Conservation (phyloP, 1,140 invertebrate species). For the Whitmania pigra region DNA sequence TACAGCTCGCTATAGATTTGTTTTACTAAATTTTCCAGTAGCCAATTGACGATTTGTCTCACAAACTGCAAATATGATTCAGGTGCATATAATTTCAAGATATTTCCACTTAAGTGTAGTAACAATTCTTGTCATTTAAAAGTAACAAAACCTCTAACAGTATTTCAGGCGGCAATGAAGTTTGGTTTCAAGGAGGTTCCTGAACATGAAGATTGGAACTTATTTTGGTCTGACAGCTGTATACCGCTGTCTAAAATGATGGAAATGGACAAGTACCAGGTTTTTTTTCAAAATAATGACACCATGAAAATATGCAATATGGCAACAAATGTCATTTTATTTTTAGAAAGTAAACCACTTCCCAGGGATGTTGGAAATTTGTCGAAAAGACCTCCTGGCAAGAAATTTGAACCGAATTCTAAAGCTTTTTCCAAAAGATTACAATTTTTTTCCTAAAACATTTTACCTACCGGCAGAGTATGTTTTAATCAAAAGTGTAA, state of each 20-base stretch:
- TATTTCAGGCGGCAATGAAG: conserved; percentile 31
- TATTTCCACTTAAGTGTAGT: not conserved
- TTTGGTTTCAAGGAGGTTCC: conserved; percentile 69
- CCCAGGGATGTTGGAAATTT: conserved; percentile 80
- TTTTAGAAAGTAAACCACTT: conserved; percentile 74
- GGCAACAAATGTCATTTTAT: conserved; percentile 8
- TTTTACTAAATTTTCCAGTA: conserved; percentile 31
- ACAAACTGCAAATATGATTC: conserved; percentile 41
- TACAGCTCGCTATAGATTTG: not conserved
- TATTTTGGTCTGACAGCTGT: conserved; percentile 74
- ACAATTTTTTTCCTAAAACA: conserved; percentile 80
- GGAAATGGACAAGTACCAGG: conserved; percentile 71
- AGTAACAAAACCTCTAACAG: too few species aligned
- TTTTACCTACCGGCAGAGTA: conserved; percentile 84
- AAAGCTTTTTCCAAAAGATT: conserved; percentile 70
- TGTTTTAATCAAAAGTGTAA: conserved; percentile 31
- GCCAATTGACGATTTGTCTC: conserved; percentile 36
- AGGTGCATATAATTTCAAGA: conserved; percentile 29
- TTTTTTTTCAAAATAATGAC: conserved; percentile 24
- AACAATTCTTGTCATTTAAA: not conserved
- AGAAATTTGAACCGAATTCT: conserved; percentile 72
- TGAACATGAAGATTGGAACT: conserved; percentile 65
- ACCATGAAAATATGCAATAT: not conserved
- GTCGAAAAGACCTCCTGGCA: conserved; percentile 69
- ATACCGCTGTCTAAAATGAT: conserved; percentile 67